Conservation (phyloP, 1,140 invertebrate species). For the Heliconius hewitsoni region DNA sequence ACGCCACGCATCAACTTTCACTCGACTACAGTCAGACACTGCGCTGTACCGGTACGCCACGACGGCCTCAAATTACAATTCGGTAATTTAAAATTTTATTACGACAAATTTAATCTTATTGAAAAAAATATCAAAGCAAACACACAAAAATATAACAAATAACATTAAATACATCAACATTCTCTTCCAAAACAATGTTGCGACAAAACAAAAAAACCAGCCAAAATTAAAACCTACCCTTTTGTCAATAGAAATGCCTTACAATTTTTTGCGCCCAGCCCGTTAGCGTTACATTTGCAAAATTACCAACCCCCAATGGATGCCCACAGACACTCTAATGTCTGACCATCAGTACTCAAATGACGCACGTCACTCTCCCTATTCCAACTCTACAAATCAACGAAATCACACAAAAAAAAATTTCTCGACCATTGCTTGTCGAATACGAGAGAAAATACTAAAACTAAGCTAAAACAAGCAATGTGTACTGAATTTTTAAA, state of each 20-base stretch:
- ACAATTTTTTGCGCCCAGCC: slow-evolving; percentile 59
- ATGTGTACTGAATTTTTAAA: slow-evolving; percentile 31
- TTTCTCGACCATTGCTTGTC: slow-evolving; percentile 46
- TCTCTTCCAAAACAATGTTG: neutral
- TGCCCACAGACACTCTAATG: slow-evolving; percentile 74
- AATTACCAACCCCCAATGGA: slow-evolving; percentile 57
- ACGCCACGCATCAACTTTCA: no score
- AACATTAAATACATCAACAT: neutral
- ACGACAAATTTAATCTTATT: neutral
- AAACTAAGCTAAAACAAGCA: slow-evolving; percentile 22
- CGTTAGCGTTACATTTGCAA: slow-evolving; percentile 67
- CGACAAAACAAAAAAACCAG: slow-evolving; percentile 8
- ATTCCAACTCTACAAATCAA: slow-evolving; percentile 48
- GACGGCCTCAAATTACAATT: no score
- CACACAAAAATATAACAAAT: neutral
- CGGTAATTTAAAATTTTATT: neutral
- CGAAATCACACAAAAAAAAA: neutral
- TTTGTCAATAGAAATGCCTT: slow-evolving; percentile 61
- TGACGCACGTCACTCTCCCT: slow-evolving; percentile 71
- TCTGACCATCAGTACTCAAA: slow-evolving; percentile 75
- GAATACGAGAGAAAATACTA: neutral
- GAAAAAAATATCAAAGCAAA: neutral
- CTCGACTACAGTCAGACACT: no score
- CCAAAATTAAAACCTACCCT: slow-evolving; percentile 44
- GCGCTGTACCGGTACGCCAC: no score